These are phyloP conservation scores for Dermatophagoides farinae DNA, from an alignment of 1,140 invertebrate species.

Conservation along the genomic window DNA sequence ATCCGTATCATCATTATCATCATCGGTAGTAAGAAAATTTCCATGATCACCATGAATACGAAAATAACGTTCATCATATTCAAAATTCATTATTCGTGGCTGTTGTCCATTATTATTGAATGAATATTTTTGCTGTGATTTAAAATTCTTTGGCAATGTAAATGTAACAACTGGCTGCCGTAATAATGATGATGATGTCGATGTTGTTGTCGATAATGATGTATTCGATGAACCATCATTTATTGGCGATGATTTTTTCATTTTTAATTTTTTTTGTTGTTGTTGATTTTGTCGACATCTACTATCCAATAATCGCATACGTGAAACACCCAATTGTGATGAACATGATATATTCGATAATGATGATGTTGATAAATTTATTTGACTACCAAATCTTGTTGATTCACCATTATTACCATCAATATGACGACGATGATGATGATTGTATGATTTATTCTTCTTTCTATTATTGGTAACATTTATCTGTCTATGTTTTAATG, in stretches of 20 bases:
- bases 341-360: neutral
- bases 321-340: neutral
- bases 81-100: neutral
- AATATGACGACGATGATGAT: too few species aligned
- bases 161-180: neutral
- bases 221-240: neutral
- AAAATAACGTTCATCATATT: neutral
- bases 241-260: neutral
- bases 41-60: neutral
- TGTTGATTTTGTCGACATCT: too few species aligned
- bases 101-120: neutral
- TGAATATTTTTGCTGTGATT: neutral
- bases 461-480: too few species aligned
- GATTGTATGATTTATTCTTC: too few species aligned
- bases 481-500: too few species aligned
- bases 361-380: too few species aligned
- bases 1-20: neutral
- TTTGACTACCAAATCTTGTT: too few species aligned
- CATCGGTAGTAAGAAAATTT: neutral
- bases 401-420: too few species aligned
- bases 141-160: neutral
- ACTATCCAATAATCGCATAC: too few species aligned
- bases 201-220: neutral
- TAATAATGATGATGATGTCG: neutral
- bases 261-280: too few species aligned